phyloP scores from a whole-genome alignment of 2,797 vertebrate genomes.

The Limnodromus scolopaceus region DNA sequence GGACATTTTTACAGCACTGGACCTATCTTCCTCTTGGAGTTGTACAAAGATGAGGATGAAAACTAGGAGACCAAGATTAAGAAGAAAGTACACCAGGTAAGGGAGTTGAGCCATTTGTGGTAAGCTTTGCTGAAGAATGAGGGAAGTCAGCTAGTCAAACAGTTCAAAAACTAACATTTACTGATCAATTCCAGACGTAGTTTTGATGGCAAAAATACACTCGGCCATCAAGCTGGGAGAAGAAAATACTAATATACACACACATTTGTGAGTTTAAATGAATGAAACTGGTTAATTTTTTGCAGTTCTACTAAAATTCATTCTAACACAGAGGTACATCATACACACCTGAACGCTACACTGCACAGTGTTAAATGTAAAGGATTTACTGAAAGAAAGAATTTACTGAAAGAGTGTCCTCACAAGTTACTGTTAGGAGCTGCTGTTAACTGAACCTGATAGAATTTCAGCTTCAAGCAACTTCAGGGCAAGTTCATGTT shows the following conservation, averaged over 20 bases:
- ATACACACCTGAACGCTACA: not conserved
- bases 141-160: not conserved
- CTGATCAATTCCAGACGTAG: not conserved
- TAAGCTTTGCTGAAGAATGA: not conserved
- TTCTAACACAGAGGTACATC: not conserved
- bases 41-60: not conserved
- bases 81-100: not conserved
- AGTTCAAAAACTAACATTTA: not conserved
- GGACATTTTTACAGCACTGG: not conserved
- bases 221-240: not conserved
- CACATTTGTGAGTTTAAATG: not conserved
- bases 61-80: not conserved
- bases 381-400: not conserved
- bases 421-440: not conserved
- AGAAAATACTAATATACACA: not conserved
- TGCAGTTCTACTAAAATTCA: not conserved
- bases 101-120: not conserved
- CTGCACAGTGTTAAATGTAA: not conserved
- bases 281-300: not conserved
- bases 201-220: not conserved
- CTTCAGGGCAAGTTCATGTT: not conserved
- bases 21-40: not conserved
- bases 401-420: not conserved
- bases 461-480: not conserved
- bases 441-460: not conserved